A percentile compares a stretch with the other conserved stretches of the same genome.
Conservation (phyloP, 2,113 vertebrate species). For the Neotoma lepida region DNA sequence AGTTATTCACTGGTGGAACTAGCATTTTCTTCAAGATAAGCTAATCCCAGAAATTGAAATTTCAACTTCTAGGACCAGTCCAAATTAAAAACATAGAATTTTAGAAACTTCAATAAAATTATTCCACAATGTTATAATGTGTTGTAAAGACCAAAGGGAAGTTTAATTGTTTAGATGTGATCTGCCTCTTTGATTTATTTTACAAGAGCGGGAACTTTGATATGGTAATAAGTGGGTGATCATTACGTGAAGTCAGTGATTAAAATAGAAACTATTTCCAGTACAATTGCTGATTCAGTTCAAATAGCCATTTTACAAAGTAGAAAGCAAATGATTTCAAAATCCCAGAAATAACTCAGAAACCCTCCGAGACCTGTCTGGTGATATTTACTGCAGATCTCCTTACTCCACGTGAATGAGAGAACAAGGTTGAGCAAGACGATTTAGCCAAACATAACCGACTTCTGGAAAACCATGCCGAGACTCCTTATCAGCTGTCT, state of each 20-base stretch:
- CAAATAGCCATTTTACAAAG: slow-evolving; percentile 32
- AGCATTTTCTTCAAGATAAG: slow-evolving; percentile 16
- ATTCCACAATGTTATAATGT: background rate
- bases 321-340: slow-evolving; percentile 43
- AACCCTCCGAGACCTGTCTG: slow-evolving; percentile 26
- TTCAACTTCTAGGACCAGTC: background rate
- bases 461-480: slow-evolving; percentile 63
- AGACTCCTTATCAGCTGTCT: background rate
- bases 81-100: slow-evolving; percentile 11
- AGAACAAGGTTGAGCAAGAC: slow-evolving; percentile 55
- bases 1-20: background rate
- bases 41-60: slow-evolving; percentile 27
- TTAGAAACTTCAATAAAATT: slow-evolving; percentile 50
- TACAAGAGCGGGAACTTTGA: background rate
- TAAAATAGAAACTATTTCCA: slow-evolving; percentile 19
- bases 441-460: background rate
- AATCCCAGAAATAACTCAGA: slow-evolving; percentile 54
- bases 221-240: background rate
- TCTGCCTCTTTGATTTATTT: background rate
- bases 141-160: background rate
- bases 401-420: background rate
- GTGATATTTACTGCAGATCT: background rate
- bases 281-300: slow-evolving; percentile 55
- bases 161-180: background rate
- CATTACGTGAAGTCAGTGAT: background rate